A percentile compares a stretch with the other conserved stretches of the same genome.
phyloP scores from a whole-genome alignment of 2,113 vertebrate genomes.

The Hippocampus zosterae region DNA sequence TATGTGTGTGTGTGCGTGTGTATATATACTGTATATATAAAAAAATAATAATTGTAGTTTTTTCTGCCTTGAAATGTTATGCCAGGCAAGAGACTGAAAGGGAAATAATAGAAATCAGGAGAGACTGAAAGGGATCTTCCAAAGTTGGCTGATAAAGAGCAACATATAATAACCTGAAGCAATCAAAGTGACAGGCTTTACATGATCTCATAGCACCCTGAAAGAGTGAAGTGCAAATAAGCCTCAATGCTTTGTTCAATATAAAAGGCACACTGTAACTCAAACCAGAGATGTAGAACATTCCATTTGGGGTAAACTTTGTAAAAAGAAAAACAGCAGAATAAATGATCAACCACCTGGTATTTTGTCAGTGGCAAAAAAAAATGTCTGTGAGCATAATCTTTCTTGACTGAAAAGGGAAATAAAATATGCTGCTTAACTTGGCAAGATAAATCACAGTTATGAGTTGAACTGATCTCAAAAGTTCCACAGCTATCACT shows the following conservation, averaged over 20 bases:
- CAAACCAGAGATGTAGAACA: slow-evolving; percentile 47
- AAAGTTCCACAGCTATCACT: slow-evolving; percentile 55
- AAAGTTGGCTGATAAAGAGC: slow-evolving; percentile 21
- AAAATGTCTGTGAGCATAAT: slow-evolving; percentile 53
- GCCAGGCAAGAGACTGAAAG: too few species aligned
- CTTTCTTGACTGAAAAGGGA: slow-evolving; percentile 46
- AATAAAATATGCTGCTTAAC: slow-evolving; percentile 65
- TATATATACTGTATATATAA: too few species aligned
- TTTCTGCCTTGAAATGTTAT: too few species aligned
- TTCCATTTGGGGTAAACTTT: slow-evolving; percentile 47
- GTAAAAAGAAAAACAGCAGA: slow-evolving; percentile 49
- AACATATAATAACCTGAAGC: slow-evolving; percentile 3
- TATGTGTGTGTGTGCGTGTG: too few species aligned
- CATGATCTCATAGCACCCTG: slow-evolving; percentile 22
- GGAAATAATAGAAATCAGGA: too few species aligned
- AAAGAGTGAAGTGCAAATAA: slow-evolving; percentile 38
- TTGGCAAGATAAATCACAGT: slow-evolving; percentile 61
- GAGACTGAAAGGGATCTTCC: slow-evolving; percentile 1
- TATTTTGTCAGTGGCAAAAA: slow-evolving; percentile 30
- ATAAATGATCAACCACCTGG: slow-evolving; percentile 34
- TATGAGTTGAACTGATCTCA: slow-evolving; percentile 30
- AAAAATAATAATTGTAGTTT: too few species aligned
- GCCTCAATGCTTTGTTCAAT: slow-evolving; percentile 35
- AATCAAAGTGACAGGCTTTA: not conserved
- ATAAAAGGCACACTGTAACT: slow-evolving; percentile 18